These are phyloP conservation scores for Drosophila bunnanda DNA, from an alignment of 2,888 invertebrate species.

Conservation along the genomic window DNA sequence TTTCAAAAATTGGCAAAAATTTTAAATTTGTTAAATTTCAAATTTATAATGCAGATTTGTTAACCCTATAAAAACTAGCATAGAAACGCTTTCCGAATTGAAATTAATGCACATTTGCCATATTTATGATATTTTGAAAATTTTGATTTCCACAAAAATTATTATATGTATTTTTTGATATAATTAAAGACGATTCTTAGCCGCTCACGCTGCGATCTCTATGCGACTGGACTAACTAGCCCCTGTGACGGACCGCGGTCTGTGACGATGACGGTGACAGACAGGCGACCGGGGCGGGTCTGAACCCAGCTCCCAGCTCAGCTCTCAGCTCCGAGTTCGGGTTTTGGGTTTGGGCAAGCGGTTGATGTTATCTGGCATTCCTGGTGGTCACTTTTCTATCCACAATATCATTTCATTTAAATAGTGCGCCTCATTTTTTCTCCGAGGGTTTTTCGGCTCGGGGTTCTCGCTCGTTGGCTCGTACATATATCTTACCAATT, in stretches of 20 bases:
- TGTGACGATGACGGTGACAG: conserved; percentile 74
- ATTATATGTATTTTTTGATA: no score
- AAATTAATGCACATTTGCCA: no score
- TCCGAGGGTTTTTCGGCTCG: conserved; percentile 13
- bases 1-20: no score
- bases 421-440: conserved; percentile 65
- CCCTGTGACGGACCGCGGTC: conserved; percentile 59
- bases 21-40: no score
- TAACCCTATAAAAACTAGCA: no score
- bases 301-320: conserved; percentile 28
- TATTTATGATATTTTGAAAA: no score
- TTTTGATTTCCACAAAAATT: no score
- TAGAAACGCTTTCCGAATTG: no score
- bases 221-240: conserved; percentile 32
- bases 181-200: no score
- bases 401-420: conserved; percentile 82
- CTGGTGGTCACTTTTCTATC: conserved; percentile 83
- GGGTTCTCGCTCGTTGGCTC: conserved; percentile 35
- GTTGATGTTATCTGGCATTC: conserved; percentile 81
- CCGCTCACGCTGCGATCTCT: conserved; percentile 33
- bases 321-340: conserved; percentile 37
- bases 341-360: conserved; percentile 55
- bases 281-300: conserved; percentile 66
- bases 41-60: no score
- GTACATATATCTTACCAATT: conserved; percentile 39